Evolutionary conservation across 2,797 vertebrate genomes (phyloP), one percentile per base, ranked within the genome.

Genomic region (Coilia nasus): DNA sequence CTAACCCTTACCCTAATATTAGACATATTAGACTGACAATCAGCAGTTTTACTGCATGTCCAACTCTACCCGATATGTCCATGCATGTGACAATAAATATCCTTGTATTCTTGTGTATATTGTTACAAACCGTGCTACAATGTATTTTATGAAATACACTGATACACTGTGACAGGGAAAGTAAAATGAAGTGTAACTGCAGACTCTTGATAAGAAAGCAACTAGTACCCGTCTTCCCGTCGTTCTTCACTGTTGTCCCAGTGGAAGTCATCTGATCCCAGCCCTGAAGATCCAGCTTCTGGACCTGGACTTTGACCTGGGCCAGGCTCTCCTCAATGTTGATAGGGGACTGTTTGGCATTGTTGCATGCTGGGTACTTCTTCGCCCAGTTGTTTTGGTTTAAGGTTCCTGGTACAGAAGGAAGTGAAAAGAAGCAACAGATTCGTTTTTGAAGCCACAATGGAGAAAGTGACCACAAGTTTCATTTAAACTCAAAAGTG

Each of bases 311-410:
- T 91, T 98, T 98, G 75, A 98, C 97, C 94, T 97, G 97, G 11
- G 97, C 94, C 89, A 98, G 94, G 89, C 95, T 95, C 93, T 98
- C 97, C 89, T 98, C 97, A 60, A 99, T 97, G 94, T 99, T 96
- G 91, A 99, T 97, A 83, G 98, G 98, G 0, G 98, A 99, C 83
- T 99, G 98, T 90, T 96, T 98, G 93, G 96, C 97, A 88, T 96
- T 98, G 92, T 97, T 99, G 93, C 98, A 99, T 84, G 95, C 95
- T 47, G 98, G 97, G 82, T 97, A 99, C 94, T 97, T 98, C 94
- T 97, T 98, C 83, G 95, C 96, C 98, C 98, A 99, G 90, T 96
- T 97, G 90, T 97, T 96, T 94, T 98, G 97, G 93, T 98, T 98
- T 90, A 99, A 91, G 86, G 97, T 97, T 93, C 97, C 98, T 99